Conservation (phyloP, 2,113 vertebrate species). For the Anser brachyrhynchus region DNA sequence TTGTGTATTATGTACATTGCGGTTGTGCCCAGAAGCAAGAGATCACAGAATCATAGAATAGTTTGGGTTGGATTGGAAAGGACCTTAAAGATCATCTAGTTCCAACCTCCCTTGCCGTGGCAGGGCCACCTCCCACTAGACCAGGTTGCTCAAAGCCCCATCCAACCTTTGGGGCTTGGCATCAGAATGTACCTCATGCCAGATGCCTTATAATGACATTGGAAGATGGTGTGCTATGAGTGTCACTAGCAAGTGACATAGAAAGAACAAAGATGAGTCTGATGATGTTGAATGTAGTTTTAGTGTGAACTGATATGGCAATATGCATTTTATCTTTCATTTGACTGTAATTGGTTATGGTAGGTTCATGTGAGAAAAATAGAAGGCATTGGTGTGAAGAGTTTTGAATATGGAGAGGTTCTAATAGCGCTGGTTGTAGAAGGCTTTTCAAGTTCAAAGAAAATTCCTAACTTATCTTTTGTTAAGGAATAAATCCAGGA, state of each 20-base stretch:
- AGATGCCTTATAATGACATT: not conserved
- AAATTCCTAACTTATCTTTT: not conserved
- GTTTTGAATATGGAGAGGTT: not conserved
- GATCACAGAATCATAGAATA: not conserved
- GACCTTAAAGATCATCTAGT: no score
- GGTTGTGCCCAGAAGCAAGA: not conserved
- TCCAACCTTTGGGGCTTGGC: no score
- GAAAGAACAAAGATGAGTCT: not conserved
- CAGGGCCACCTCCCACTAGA: no score
- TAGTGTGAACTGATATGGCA: not conserved
- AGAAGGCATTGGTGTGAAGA: not conserved
- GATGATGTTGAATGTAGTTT: not conserved
- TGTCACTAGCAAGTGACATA: not conserved
- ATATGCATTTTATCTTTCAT: not conserved
- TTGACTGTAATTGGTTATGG: not conserved
- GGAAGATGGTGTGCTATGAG: not conserved
- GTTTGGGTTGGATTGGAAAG: no score
- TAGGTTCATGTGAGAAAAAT: not conserved
- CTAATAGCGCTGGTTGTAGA: not conserved
- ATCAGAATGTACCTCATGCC: not conserved
- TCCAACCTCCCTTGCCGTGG: no score
- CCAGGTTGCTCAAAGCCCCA: no score
- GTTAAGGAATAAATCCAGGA: not conserved
- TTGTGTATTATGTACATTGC: not conserved
- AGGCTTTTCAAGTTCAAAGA: not conserved